Evolutionary conservation across 2,888 invertebrate species (phyloP).

Genomic region (Eilema caniola): DNA sequence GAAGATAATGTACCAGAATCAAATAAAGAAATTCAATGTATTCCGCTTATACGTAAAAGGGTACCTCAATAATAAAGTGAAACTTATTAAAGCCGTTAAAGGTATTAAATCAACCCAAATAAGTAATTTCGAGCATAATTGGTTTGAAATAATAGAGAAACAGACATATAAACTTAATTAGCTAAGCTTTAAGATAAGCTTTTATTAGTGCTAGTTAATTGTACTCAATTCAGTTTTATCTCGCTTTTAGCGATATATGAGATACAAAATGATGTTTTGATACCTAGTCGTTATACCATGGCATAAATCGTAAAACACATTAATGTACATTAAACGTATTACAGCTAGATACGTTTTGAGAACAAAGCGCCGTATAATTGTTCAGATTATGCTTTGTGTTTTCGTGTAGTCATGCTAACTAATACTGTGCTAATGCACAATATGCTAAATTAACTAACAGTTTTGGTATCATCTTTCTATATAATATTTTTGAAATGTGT

Average conservation of each 20-base stretch:
- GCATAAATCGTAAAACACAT: conserved; percentile 35
- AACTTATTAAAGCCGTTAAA: background rate
- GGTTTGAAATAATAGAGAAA: background rate
- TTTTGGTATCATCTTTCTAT: conserved; percentile 8
- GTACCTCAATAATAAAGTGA: background rate
- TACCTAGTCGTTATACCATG: conserved; percentile 25
- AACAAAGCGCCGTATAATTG: conserved; percentile 35
- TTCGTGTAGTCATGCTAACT: conserved; percentile 14
- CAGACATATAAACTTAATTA: background rate
- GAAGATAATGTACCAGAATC: background rate
- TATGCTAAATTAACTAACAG: conserved; percentile 17
- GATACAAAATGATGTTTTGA: conserved; percentile 35
- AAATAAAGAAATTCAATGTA: too few species aligned
- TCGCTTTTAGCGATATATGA: background rate
- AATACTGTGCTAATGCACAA: background rate
- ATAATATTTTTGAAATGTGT: background rate
- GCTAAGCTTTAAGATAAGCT: conserved; percentile 1
- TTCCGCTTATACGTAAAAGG: background rate
- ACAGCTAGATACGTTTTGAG: conserved; percentile 18
- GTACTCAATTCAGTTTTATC: background rate
- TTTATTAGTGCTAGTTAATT: background rate
- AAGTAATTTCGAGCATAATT: background rate
- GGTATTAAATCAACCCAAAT: background rate
- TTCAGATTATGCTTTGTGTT: conserved; percentile 26
- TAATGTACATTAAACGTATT: too few species aligned